Base-by-base conservation (phyloP, 1,140 invertebrate genomes). In the Heliothis virescens region DNA sequence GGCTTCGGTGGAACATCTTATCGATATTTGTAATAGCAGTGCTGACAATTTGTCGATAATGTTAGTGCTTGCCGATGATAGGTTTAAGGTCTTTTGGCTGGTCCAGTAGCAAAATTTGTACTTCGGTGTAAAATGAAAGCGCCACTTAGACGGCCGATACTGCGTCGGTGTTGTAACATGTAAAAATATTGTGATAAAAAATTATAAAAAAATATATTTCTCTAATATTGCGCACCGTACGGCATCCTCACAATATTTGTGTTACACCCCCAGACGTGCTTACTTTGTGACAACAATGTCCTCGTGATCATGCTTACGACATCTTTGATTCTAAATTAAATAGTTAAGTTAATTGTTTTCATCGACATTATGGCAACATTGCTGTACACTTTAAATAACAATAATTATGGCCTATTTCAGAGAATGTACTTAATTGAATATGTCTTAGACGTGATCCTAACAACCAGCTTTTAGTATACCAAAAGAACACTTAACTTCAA, bases 361-460 rank as follows among this genome's bases (percentile, higher is more conserved):
- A 84, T 79, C 79, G 48, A 65, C 78, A 81, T 50, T 74, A 82
- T 83, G 83, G 83, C 84, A 84, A 86, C 82, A 83, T 80, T 83
- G 84, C 81, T 85, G 55, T 78, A 79, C 78, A 79, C 75, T 78
- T 75, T 67, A 76, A 55, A 75, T 79, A 82, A 71, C 67, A 72
- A 57, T 71, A 81, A 82, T 81, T 85, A 85, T 82, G 88, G 87
- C 87, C 87, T 89, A 89, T 82, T 84, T 85, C 81, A 74, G n/a
- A 62, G 21, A 15, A 71, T 71, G 60, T 76, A 76, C 69, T 59
- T 60, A 83, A 76, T 62, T 81, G 57, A 75, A 79, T 62, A 81
- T 75, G 55, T 79, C 63, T 77, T 83, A 79, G 76, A 67, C 62
- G 69, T 82, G 84, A 85, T 89, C 82, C 83, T 74, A 47, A 63